These are phyloP conservation scores for Tenebrosternarchus preto DNA, from an alignment of 2,113 vertebrate species.

Conservation along the genomic window DNA sequence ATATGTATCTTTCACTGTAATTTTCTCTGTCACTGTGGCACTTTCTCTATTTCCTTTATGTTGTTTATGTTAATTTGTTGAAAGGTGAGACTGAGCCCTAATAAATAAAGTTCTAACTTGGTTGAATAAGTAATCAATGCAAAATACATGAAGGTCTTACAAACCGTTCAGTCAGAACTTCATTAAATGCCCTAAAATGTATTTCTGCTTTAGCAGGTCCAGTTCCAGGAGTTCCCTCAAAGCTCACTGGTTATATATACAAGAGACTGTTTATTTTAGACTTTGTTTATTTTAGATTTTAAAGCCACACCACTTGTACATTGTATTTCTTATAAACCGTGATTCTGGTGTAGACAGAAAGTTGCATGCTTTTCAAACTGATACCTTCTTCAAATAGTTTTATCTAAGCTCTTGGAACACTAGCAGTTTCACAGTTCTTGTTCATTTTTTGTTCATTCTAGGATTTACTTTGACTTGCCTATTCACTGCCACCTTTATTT, in stretches of 20 bases:
- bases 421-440: too few relatives aligned
- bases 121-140: constrained; percentile 22
- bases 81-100: constrained; percentile 11
- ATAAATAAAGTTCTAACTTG: neutral
- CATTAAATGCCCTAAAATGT: neutral
- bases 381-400: too few relatives aligned
- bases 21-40: neutral
- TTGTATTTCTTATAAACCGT: too few relatives aligned
- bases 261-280: neutral
- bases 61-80: constrained; percentile 38
- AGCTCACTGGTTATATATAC: too few relatives aligned
- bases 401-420: too few relatives aligned
- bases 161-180: neutral
- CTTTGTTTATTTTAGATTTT: neutral
- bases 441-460: too few relatives aligned
- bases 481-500: too few relatives aligned
- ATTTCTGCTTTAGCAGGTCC: neutral
- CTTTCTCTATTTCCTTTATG: neutral
- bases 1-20: neutral
- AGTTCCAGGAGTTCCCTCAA: neutral
- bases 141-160: constrained; percentile 13
- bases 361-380: too few relatives aligned
- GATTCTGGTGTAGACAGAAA: too few relatives aligned
- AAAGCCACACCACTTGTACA: too few relatives aligned
- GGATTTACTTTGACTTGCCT: too few relatives aligned